Evolutionary conservation across 2,888 invertebrate genomes (phyloP).

Genomic region (Noctua janthina): DNA sequence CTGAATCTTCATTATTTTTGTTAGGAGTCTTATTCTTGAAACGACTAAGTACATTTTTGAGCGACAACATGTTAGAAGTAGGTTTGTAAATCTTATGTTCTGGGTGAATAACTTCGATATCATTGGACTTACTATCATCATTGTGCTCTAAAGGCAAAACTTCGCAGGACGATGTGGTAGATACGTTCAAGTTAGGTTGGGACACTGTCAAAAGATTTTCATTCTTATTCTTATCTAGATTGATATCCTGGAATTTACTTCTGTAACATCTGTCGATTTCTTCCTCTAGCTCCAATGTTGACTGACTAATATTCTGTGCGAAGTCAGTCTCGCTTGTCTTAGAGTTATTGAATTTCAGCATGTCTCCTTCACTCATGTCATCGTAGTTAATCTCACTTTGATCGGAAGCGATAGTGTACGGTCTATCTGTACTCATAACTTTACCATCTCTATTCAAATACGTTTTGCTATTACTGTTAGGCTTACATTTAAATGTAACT

Average conservation of each 20-base stretch:
- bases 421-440: constrained; percentile 91
- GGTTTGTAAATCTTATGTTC: constrained; percentile 95
- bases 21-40: constrained; percentile 86
- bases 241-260: constrained; percentile 84
- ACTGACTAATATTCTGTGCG: constrained; percentile 85
- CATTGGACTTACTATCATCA: constrained; percentile 82
- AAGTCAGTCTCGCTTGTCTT: constrained; percentile 81
- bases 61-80: constrained; percentile 88
- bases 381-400: constrained; percentile 93
- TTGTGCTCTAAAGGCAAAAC: constrained; percentile 86
- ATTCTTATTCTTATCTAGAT: constrained; percentile 82
- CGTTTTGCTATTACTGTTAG: constrained; percentile 85
- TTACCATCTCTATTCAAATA: constrained; percentile 91
- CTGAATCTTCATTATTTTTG: constrained; percentile 81
- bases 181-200: constrained; percentile 87
- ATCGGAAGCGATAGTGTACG: constrained; percentile 93
- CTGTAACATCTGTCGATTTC: constrained; percentile 89
- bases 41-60: constrained; percentile 90
- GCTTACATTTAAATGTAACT: constrained; percentile 85
- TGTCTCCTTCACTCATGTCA: constrained; percentile 88
- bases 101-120: constrained; percentile 91
- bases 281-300: constrained; percentile 87
- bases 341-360: constrained; percentile 84
- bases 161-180: constrained; percentile 90
- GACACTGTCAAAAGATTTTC: constrained; percentile 80